Base-by-base conservation (phyloP, 2,797 vertebrate species). In the Neostethus bicornis region DNA sequence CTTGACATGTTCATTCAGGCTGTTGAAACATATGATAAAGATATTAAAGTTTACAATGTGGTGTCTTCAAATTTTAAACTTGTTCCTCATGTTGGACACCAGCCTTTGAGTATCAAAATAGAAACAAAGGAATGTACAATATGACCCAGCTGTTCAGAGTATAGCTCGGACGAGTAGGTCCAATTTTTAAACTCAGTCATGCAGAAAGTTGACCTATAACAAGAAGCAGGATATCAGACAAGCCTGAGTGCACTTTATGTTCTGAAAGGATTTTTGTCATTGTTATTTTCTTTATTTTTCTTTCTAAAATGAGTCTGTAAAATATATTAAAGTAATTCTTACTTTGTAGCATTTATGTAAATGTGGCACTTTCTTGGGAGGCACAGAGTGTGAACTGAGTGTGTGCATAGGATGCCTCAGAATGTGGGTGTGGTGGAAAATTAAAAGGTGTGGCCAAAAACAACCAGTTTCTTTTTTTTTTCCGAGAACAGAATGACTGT, bases 181-280 rank as follows among this genome's bases (percentile, higher is more conserved):
- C 59, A 63, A 51, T 67, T 75, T 53, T 28, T 4, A 68, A 52
- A 70, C 5, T 49, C 65, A 71, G 28, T 52, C 71, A 76, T 56
- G 59, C 39, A 75, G 59, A 79, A 73, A 58, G 58, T 52, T 24
- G 57, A 80, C 73, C 61, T 73, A 75, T 61, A 65, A 62, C 12
- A 38, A 51, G 26, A 54, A 57, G 4, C 7, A 25, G 10, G 29
- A 43, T 54, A 58, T 65, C 48, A 44, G 29, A 58, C 20, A 42
- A 17, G 51, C 54, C 53, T 38, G 34, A 47, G 31, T 21, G 23
- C 38, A 41, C 52, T 48, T 47, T 52, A 24, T 19, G 42, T 38
- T 25, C 35, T 45, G 43, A 37, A 11, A 38, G 35, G 7, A 12
- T 51, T 76, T 32, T 54, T 13, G 28, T 31, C 11, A 3, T 31